Evolutionary conservation across 2,113 vertebrate genomes (phyloP), one percentile per base, ranked within the genome.

Genomic region (Perca flavescens): DNA sequence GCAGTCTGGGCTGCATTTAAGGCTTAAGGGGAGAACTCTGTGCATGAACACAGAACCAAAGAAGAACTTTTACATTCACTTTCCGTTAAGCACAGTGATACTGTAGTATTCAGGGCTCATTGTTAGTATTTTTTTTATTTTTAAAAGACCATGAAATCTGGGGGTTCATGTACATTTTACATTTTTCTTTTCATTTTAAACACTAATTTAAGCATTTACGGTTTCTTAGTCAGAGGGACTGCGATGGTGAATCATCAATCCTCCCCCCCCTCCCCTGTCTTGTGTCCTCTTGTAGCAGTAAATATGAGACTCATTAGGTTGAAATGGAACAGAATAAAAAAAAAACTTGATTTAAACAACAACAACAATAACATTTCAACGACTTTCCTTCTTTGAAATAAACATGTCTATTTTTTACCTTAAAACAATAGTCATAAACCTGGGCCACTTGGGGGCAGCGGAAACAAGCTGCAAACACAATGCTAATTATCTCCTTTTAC

Each of bases 1-100:
- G 77, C 80, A 58, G 69, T 84, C 84, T 84, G 80, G 83, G 62
- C 67, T 72, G 77, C 58, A 87, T 82, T 86, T 87, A 76, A 83
- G 74, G 54, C 54, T 90, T 68, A 57, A 17, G 71, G 85, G 85
- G 80, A 78, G 64, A 65, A 77, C n/a, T 63, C 40, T 79, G 75
- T 46, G 78, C 73, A 68, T 67, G 65, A 81, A 54, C 57, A 72
- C 46, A 74, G 69, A 78, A 53, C 75, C 58, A 57, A 89, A 86
- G 79, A 46, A 58, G 83, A 63, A 84, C 71, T 85, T 86, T 85
- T 68, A 74, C n/a, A 74, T 68, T 54, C 65, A 61, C 43, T 79
- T 79, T 65, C n/a, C 16, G 3, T 79, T 73, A 52, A 34, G 58
- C 25, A 31, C 47, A 74, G 25, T 57, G 8, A 78, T 31, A 40